Conservation (phyloP, 2,113 vertebrate genomes). For the Amblyornis subalaris region DNA sequence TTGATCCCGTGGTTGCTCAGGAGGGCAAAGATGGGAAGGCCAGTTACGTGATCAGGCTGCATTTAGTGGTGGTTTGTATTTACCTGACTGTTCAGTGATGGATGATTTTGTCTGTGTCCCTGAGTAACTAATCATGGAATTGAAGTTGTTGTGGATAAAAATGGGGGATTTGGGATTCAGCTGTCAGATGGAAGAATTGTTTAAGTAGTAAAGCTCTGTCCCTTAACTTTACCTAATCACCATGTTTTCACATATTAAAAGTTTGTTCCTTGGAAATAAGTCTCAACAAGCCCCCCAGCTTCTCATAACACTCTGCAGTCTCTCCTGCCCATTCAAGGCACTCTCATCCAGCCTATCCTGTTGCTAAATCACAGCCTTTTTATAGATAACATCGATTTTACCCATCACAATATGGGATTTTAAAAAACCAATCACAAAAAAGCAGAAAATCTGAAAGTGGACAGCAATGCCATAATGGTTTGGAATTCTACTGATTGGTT, state of each 20-base stretch:
- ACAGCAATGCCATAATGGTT: neutral
- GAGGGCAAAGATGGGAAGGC: neutral
- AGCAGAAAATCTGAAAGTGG: neutral
- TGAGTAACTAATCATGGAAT: neutral
- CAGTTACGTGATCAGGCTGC: neutral
- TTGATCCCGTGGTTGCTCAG: neutral
- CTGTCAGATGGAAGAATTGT: neutral
- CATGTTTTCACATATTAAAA: neutral
- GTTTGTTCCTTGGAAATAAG: neutral
- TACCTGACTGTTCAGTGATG: neutral
- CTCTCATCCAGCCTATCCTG: neutral
- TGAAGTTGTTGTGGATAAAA: neutral
- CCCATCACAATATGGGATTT: neutral
- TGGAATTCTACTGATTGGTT: neutral
- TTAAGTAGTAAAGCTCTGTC: neutral
- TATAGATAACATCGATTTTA: neutral
- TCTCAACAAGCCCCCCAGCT: neutral
- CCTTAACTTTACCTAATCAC: neutral
- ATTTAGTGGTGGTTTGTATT: neutral
- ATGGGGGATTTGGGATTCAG: neutral
- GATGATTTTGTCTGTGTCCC: neutral
- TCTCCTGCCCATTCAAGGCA: neutral
- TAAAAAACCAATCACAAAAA: neutral
- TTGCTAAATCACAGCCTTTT: neutral
- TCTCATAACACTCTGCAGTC: accelerated